phyloP scores from a whole-genome alignment of 2,113 vertebrate genomes.

The Podiceps cristatus region DNA sequence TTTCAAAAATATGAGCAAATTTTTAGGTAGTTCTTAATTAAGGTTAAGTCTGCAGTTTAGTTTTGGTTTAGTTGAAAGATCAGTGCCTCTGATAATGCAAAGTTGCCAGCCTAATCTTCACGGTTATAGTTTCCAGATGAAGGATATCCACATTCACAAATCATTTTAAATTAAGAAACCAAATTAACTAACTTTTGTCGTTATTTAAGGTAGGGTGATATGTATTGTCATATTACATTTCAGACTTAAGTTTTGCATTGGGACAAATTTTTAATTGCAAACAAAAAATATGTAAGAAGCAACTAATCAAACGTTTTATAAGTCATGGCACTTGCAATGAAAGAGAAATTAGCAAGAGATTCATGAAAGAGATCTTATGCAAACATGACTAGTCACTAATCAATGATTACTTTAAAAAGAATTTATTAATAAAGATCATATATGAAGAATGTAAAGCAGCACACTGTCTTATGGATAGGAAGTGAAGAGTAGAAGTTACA shows the following conservation, averaged over 20 bases:
- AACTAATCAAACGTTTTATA: background rate
- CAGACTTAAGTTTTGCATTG: background rate
- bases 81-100: background rate
- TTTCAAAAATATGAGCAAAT: background rate
- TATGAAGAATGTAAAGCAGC: background rate
- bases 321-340: background rate
- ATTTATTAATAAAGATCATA: background rate
- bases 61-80: background rate
- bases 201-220: background rate
- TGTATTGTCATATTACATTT: background rate
- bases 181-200: background rate
- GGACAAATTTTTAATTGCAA: background rate
- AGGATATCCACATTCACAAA: background rate
- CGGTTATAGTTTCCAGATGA: background rate
- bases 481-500: background rate
- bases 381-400: background rate
- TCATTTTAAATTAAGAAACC: background rate
- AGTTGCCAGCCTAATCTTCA: background rate
- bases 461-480: background rate
- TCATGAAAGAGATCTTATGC: background rate
- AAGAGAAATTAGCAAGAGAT: background rate
- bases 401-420: background rate
- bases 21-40: background rate
- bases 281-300: background rate
- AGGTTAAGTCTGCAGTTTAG: background rate